Evolutionary conservation across 2,888 invertebrate species (phyloP).

Genomic region (Drosophila neotestacea): DNA sequence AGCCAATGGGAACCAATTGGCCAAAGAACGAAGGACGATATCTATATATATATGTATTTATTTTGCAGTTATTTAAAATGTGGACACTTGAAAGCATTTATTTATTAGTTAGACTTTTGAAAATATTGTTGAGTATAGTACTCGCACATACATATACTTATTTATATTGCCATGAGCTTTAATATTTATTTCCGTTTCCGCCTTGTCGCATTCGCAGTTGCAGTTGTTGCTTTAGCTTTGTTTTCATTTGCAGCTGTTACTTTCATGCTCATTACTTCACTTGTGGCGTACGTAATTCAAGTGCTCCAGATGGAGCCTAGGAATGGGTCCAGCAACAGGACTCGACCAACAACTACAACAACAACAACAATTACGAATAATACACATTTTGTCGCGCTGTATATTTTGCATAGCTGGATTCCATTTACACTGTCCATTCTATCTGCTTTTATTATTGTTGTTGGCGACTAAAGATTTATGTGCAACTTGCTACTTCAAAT

Average conservation of each 20-base stretch:
- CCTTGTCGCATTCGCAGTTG: slow-evolving; percentile 10
- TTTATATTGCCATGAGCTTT: slow-evolving; percentile 65
- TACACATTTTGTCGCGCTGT: slow-evolving; percentile 67
- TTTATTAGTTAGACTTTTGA: slow-evolving; percentile 77
- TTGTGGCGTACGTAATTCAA: slow-evolving; percentile 81
- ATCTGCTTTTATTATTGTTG: slow-evolving; percentile 23
- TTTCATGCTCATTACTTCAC: slow-evolving; percentile 73
- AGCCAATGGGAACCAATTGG: slow-evolving; percentile 57
- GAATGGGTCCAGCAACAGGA: slow-evolving; percentile 14
- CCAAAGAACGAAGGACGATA: slow-evolving; percentile 27
- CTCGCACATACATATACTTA: slow-evolving; percentile 43
- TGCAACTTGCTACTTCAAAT: slow-evolving; percentile 68
- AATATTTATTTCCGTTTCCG: slow-evolving; percentile 74
- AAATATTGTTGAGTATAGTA: slow-evolving; percentile 60
- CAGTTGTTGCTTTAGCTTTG: slow-evolving; percentile 18
- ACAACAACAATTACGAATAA: slow-evolving; percentile 45
- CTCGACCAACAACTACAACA: background rate
- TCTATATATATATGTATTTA: slow-evolving; percentile 34
- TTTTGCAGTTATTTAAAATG: slow-evolving; percentile 43
- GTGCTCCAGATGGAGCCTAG: slow-evolving; percentile 55
- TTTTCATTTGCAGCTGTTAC: slow-evolving; percentile 41
- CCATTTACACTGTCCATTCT: slow-evolving; percentile 52
- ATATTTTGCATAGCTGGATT: slow-evolving; percentile 55
- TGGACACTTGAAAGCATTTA: slow-evolving; percentile 55
- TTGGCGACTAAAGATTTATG: slow-evolving; percentile 68